Conservation (phyloP, 2,888 invertebrate species). For the Nebria brevicollis region DNA sequence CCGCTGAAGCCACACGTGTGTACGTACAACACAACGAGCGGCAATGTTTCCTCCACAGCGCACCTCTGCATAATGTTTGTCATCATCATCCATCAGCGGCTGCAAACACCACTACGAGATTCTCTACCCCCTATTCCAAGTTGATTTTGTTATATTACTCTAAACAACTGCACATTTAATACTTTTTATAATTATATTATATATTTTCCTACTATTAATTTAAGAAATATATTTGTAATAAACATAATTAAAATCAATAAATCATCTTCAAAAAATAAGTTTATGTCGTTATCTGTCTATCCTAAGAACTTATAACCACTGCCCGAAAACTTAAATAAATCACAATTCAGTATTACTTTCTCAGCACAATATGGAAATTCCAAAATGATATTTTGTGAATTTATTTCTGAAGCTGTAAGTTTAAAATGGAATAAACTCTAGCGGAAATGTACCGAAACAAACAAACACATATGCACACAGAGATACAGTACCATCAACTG, state of each 20-base stretch:
- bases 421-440: neutral
- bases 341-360: too few relatives aligned
- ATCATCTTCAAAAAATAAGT: too few relatives aligned
- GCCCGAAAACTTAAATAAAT: too few relatives aligned
- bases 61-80: slow-evolving; percentile 43
- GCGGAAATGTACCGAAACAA: slow-evolving; percentile 10
- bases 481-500: slow-evolving; percentile 19
- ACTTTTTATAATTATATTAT: neutral
- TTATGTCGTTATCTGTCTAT: too few relatives aligned
- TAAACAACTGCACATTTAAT: neutral
- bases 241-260: too few relatives aligned
- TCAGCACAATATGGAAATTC: too few relatives aligned
- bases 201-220: neutral
- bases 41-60: neutral
- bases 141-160: neutral
- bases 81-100: slow-evolving; percentile 44
- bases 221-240: too few relatives aligned
- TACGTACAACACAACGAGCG: neutral
- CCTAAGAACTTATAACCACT: too few relatives aligned
- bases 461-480: neutral
- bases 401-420: neutral
- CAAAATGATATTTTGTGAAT: too few relatives aligned
- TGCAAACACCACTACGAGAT: neutral
- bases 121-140: neutral
- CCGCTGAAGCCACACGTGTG: slow-evolving; percentile 4